Percentiles rank a stretch among this genome's conserved stretches.
These are phyloP conservation scores for Eucriotettix oculatus DNA, from an alignment of 2,888 invertebrate genomes.

Conservation along the genomic window DNA sequence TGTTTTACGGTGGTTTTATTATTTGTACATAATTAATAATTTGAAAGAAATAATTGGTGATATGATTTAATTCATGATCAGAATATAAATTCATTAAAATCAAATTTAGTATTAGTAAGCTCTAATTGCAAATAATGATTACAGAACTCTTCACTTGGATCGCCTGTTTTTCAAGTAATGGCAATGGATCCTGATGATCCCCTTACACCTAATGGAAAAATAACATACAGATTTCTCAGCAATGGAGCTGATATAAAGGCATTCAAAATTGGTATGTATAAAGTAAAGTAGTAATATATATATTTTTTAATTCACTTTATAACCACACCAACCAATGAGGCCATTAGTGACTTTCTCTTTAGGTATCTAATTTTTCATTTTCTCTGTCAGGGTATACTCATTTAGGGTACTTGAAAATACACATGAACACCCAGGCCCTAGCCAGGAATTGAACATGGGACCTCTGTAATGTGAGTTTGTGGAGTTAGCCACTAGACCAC, in stretches of 20 bases:
- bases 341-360: too few species aligned
- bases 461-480: too few species aligned
- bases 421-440: too few species aligned
- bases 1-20: neutral
- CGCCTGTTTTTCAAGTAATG: constrained; percentile 56
- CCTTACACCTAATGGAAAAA: constrained; percentile 52
- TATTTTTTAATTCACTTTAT: neutral
- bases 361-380: too few species aligned
- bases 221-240: constrained; percentile 53
- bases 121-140: constrained; percentile 10
- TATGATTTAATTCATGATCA: neutral
- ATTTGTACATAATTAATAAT: neutral
- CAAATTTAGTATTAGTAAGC: neutral
- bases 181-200: constrained; percentile 67
- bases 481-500: too few species aligned
- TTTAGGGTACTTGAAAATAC: too few species aligned
- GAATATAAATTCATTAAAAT: neutral
- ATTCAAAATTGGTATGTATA: constrained; percentile 38
- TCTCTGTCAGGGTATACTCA: too few species aligned
- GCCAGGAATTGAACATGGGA: too few species aligned
- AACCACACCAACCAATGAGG: too few species aligned
- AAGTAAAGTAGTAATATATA: too few species aligned
- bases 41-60: neutral
- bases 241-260: constrained; percentile 44
- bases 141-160: constrained; percentile 53